Conservation (phyloP, 1,140 invertebrate species). For the Dermatophagoides farinae region DNA sequence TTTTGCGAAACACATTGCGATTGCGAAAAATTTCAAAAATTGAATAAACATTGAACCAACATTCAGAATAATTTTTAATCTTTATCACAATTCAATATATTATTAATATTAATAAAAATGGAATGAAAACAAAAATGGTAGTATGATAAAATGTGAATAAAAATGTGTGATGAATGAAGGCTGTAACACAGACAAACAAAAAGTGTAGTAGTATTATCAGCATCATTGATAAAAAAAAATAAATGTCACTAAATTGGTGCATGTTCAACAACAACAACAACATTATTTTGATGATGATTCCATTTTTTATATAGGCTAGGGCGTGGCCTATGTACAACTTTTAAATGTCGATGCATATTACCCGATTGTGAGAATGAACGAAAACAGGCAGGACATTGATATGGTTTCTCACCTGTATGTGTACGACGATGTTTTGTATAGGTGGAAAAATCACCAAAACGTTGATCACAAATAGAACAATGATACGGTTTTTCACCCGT, state of each 20-base stretch:
- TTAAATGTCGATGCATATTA: constrained; percentile 11
- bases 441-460: constrained; percentile 67
- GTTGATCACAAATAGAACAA: constrained; percentile 21
- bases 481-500: constrained; percentile 7
- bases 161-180: no score
- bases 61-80: no score
- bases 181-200: no score
- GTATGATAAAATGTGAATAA: no score
- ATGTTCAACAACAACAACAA: neutral
- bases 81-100: no score
- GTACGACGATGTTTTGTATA: constrained; percentile 29
- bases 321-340: neutral
- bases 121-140: no score
- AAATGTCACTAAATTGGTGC: neutral
- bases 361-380: constrained; percentile 10
- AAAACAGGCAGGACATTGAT: constrained; percentile 5
- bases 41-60: no score
- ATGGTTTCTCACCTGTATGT: constrained; percentile 14
- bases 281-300: neutral
- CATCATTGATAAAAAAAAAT: no score
- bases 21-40: no score
- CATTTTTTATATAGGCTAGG: neutral
- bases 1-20: no score
- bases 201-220: no score
- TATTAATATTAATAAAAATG: no score